phyloP scores from a whole-genome alignment of 2,888 invertebrate genomes.

The Sabatieria punctata region DNA sequence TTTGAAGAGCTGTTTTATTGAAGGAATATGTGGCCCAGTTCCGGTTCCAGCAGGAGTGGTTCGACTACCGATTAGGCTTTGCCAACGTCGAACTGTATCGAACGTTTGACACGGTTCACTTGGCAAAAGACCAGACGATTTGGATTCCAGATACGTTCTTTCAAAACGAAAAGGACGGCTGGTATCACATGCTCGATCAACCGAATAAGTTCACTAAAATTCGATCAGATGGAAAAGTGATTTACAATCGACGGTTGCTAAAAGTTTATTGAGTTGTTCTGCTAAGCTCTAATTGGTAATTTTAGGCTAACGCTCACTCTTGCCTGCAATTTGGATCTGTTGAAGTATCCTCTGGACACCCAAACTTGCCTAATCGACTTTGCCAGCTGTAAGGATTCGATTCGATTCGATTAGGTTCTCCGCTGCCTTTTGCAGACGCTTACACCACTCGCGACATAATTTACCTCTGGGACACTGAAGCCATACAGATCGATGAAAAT shows the following conservation, averaged over 20 bases:
- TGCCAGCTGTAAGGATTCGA: constrained; percentile 23
- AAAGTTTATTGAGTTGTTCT: neutral
- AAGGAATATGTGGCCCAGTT: constrained; percentile 30
- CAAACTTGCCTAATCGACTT: constrained; percentile 29
- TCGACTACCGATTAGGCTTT: constrained; percentile 25
- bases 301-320: constrained; percentile 24
- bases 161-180: constrained; percentile 10
- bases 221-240: constrained; percentile 25
- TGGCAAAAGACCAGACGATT: constrained; percentile 22
- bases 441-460: constrained; percentile 92
- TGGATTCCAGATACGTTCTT: constrained; percentile 28
- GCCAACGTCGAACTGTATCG: constrained; percentile 13
- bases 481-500: constrained; percentile 71
- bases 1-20: constrained; percentile 4
- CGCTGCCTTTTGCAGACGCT: constrained; percentile 70
- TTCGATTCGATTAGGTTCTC: neutral
- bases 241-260: constrained; percentile 22
- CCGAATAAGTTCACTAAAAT: constrained; percentile 26
- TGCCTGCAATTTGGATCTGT: constrained; percentile 28
- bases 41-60: constrained; percentile 29
- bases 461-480: constrained; percentile 76
- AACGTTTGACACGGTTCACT: constrained; percentile 13
- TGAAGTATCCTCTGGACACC: constrained; percentile 28
- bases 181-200: constrained; percentile 10
- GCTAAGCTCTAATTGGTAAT: too few relatives aligned